These are phyloP conservation scores for Aptenodytes forsteri DNA, from an alignment of 2,113 vertebrate genomes.

Conservation along the genomic window DNA sequence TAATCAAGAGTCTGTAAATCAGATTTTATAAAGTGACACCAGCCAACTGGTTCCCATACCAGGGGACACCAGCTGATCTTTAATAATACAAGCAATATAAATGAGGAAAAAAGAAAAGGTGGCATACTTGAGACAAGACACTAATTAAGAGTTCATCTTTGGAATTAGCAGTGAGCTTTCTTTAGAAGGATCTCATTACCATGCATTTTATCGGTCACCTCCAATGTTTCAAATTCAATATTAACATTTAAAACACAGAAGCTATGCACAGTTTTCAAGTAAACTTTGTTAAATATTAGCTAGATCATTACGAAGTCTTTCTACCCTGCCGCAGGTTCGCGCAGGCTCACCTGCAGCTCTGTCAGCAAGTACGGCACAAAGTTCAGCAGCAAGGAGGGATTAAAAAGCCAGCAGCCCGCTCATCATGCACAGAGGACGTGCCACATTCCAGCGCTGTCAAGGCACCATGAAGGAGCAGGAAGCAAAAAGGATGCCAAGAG, in stretches of 20 bases:
- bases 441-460: fast-evolving
- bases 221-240: neutral
- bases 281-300: neutral
- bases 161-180: neutral
- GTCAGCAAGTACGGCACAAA: neutral
- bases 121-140: neutral
- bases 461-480: neutral
- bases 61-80: neutral
- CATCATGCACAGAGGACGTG: neutral
- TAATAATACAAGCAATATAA: neutral
- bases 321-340: too few species aligned
- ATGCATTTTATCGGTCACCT: neutral
- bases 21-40: neutral
- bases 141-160: slow-evolving; percentile 13
- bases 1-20: neutral
- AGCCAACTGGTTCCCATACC: neutral
- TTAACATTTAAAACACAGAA: neutral
- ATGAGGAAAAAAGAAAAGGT: neutral
- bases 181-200: neutral
- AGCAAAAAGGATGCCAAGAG: neutral
- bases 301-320: neutral
- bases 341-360: neutral
- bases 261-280: fast-evolving
- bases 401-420: neutral
- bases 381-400: neutral